phyloP scores from a whole-genome alignment of 1,140 invertebrate species.

The Cydia amplana region DNA sequence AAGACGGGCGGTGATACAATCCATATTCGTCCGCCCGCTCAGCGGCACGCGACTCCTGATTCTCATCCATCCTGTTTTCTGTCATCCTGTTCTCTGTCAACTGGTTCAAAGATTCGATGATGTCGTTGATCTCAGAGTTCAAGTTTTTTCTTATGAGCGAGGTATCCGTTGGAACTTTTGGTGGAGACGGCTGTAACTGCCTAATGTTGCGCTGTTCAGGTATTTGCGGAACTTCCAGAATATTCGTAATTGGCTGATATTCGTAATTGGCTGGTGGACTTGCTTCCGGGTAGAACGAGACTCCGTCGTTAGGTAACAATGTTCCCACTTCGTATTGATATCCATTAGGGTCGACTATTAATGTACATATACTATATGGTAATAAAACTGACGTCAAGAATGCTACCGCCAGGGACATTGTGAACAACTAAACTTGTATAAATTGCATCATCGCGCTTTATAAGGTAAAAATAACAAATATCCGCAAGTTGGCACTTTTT shows the following conservation, averaged over 20 bases:
- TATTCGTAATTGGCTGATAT: neutral
- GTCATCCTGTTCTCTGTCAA: slow-evolving; percentile 32
- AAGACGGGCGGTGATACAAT: slow-evolving; percentile 26
- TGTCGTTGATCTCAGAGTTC: slow-evolving; percentile 39
- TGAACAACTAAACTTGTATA: slow-evolving; percentile 13
- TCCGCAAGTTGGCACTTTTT: slow-evolving; percentile 14
- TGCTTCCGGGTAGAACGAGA: neutral
- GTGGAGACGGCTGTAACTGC: slow-evolving; percentile 18
- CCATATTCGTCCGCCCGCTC: slow-evolving; percentile 35
- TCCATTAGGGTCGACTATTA: slow-evolving; percentile 3
- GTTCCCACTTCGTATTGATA: slow-evolving; percentile 19
- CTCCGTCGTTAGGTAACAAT: slow-evolving; percentile 4
- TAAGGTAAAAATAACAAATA: slow-evolving; percentile 22
- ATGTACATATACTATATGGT: neutral
- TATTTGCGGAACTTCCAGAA: slow-evolving; percentile 1
- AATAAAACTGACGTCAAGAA: slow-evolving; percentile 13
- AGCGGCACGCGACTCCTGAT: slow-evolving; percentile 33
- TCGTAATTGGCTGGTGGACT: neutral
- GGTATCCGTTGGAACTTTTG: slow-evolving; percentile 8
- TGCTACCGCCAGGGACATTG: neutral
- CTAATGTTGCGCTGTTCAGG: slow-evolving; percentile 5
- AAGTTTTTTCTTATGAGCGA: neutral
- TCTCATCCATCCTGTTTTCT: slow-evolving; percentile 33
- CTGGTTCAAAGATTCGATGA: slow-evolving; percentile 37
- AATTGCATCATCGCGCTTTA: slow-evolving; percentile 9